Evolutionary conservation across 1,140 invertebrate species (phyloP).

Genomic region (Pollicipes pollicipes): DNA sequence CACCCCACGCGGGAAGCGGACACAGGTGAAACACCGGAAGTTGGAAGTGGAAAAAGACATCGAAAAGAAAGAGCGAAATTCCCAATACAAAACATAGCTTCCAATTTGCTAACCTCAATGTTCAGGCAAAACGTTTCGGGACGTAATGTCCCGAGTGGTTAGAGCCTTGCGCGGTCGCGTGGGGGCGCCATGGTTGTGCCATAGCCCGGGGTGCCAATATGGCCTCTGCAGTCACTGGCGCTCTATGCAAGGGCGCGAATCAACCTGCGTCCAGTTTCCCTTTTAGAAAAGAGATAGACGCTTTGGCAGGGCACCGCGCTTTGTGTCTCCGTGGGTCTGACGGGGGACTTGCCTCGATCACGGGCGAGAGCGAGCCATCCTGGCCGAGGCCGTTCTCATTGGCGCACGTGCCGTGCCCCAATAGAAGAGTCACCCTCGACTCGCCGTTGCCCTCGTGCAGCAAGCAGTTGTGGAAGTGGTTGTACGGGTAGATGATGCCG

Average conservation of each 20-base stretch:
- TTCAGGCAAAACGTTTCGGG: too few species aligned
- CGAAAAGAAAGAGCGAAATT: neutral
- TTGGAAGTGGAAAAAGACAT: neutral
- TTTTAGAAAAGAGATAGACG: too few species aligned
- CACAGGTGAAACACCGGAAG: too few species aligned
- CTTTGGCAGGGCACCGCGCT: too few species aligned
- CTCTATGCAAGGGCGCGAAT: too few species aligned
- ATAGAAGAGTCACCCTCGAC: slow-evolving; percentile 10
- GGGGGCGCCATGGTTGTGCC: too few species aligned
- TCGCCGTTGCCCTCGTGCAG: slow-evolving; percentile 16
- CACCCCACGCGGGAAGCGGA: neutral
- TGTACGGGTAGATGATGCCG: slow-evolving; percentile 19
- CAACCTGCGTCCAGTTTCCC: too few species aligned
- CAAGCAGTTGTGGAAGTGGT: slow-evolving; percentile 17
- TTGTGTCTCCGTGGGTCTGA: too few species aligned
- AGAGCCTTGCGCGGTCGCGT: too few species aligned
- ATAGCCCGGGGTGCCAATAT: too few species aligned
- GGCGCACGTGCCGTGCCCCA: slow-evolving; percentile 19
- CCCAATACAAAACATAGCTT: neutral
- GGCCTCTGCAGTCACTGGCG: too few species aligned
- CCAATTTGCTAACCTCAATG: neutral
- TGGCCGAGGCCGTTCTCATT: slow-evolving; percentile 5
- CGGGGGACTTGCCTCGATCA: slow-evolving; percentile 19
- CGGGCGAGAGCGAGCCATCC: slow-evolving; percentile 13
- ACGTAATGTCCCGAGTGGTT: too few species aligned